phyloP scores from a whole-genome alignment of 2,888 invertebrate species.

The Ellobium chinense region DNA sequence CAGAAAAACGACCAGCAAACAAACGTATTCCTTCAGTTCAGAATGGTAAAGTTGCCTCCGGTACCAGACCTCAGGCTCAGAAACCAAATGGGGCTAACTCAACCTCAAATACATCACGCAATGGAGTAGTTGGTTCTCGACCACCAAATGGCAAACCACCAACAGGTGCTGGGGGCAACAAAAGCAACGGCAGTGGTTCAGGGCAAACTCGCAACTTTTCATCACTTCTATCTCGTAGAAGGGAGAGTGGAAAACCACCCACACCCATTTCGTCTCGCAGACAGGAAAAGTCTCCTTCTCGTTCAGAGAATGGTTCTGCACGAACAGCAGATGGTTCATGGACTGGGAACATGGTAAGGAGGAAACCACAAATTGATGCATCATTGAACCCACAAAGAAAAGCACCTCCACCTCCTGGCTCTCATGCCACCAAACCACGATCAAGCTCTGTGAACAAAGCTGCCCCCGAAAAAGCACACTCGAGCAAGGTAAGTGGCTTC shows the following conservation, averaged over 20 bases:
- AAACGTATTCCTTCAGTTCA: not conserved
- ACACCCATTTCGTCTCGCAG: slow-evolving; percentile 18
- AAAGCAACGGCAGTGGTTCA: slow-evolving; percentile 3
- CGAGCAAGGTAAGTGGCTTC: slow-evolving; percentile 36
- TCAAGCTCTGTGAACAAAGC: slow-evolving; percentile 49
- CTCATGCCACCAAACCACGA: slow-evolving; percentile 44
- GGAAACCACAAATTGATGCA: slow-evolving; percentile 41
- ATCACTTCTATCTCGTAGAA: slow-evolving; percentile 32
- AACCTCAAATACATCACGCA: not conserved
- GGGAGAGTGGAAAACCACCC: slow-evolving; percentile 8
- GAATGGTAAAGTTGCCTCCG: slow-evolving; percentile 11
- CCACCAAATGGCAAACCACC: slow-evolving; percentile 28
- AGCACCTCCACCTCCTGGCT: slow-evolving; percentile 13
- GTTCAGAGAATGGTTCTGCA: not conserved
- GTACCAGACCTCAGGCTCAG: not conserved
- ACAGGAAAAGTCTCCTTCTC: slow-evolving; percentile 12
- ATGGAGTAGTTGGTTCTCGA: not conserved
- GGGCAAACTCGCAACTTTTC: slow-evolving; percentile 31
- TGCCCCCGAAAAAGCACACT: slow-evolving; percentile 35
- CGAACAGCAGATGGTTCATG: slow-evolving; percentile 12
- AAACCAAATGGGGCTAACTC: slow-evolving; percentile 3
- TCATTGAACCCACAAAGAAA: not conserved
- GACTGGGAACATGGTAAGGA: slow-evolving; percentile 25
- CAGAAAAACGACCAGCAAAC: slow-evolving; percentile 30
- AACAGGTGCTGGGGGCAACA: slow-evolving; percentile 31